Base-by-base conservation (phyloP, 2,797 vertebrate species). In the Ctenopoma kingsleyae region DNA sequence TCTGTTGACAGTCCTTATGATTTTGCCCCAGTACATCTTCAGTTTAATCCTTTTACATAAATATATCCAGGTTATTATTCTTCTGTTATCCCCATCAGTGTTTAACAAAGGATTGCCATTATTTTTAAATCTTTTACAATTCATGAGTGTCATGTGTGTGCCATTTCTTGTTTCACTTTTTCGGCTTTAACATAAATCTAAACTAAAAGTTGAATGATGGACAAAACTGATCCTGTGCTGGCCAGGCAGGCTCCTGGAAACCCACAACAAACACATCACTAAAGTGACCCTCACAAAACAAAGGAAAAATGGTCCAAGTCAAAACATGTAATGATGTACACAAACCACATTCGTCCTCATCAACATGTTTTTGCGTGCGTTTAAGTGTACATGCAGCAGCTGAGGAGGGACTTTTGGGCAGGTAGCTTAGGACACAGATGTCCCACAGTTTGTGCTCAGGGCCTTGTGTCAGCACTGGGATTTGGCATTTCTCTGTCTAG, bases 181-280 rank as follows among this genome's bases (percentile, higher is more conserved):
- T 52, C 25, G 2, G 59, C 10, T 30, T 25, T 11, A 43, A 19
- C 41, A 52, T 25, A 62, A 19, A 44, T 50, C 13, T 40, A 10
- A 57, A 12, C 12, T 64, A 47, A 36, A 17, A 71, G 10, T 8
- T 36, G 25, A 57, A 57, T 13, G 30, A 20, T 55, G 16, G 12
- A 66, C 32, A 50, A 55, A 68, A 59, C 50, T 59, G n/a, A 73
- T 3, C 6, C 48, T 25, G 67, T 80, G 71, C 50, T 71, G 75
- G 69, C 68, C 49, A 70, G 75, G 69, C 68, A 23, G 44, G 12
- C 50, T 49, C 30, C 2, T 63, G 38, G 59, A 40, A 74, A 81
- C 77, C 51, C 78, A 90, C 79, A 86, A 85, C 81, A 93, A 90
- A 92, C 84, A 65, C 27, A 64, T 47, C 17, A 23, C 9, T 32